Evolutionary conservation across 1,140 invertebrate species (phyloP), one percentile per base, ranked within the genome.

Genomic region (Heliconius melpomene): DNA sequence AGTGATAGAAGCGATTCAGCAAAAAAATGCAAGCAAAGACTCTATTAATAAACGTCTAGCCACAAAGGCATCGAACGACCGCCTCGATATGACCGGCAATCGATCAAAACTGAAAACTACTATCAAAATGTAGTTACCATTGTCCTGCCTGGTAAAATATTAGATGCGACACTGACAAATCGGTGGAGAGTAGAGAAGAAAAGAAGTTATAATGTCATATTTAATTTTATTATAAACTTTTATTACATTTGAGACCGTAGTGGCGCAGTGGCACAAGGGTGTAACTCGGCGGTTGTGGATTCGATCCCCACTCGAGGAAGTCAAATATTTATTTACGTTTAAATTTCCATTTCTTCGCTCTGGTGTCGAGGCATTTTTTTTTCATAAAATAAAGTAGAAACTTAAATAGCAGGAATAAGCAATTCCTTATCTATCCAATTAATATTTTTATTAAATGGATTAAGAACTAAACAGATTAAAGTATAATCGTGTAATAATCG

Each of bases 61-160:
- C 54, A 57, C n/a, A 57, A 57, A 57, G 54, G n/a, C 54, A 57
- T 57, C 82, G 85, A 85, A 83, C 85, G 77, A 78, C 77, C 54
- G 83, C 81, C 84, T 81, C 23, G 57, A 81, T 81, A 81, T 78
- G 73, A 77, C 80, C 66, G n/a, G 80, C 77, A 78, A 92, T 91
- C 90, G 85, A 92, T 92, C 90, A 92, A 85, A 83, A 78, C 85
- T 90, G 83, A 88, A 91, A 91, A 87, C 88, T 90, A 87, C 89
- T 89, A 91, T 92, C 89, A 91, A 92, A 92, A 91, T 88, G 86
- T 91, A 91, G 89, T 92, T 91, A 91, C 89, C 83, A 91, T 92
- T 92, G 90, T 92, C 88, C 82, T 78, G 79, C 73, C 82, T 86
- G 87, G 89, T 92, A 91, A 92, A 91, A 92, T 92, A 92, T 92